phyloP scores from a whole-genome alignment of 64 coral and sea anemone genomes.

The Dendronephthya gigantea region DNA sequence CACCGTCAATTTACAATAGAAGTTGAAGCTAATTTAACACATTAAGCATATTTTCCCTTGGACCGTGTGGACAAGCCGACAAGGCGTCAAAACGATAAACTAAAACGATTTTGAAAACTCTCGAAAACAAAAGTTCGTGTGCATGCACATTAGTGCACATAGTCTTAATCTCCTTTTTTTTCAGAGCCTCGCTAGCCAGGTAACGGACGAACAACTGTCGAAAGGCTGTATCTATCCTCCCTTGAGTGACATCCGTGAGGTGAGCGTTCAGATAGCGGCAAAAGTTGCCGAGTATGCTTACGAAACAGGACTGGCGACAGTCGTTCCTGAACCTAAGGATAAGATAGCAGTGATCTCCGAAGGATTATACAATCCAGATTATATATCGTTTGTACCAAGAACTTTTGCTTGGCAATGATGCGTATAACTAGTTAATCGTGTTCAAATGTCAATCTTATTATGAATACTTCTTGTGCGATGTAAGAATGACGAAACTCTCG shows the following conservation, averaged over 20 bases:
- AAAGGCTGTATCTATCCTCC: conserved; percentile 82
- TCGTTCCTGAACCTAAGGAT: conserved; percentile 73
- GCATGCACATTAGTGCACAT: no score
- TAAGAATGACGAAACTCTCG: no score
- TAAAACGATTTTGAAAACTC: no score
- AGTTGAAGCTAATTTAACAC: no score
- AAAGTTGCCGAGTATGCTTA: conserved; percentile 59
- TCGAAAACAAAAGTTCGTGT: no score
- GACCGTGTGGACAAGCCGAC: no score
- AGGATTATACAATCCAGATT: conserved; percentile 59
- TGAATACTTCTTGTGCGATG: no score
- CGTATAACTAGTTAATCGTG: neutral
- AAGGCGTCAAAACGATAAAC: no score
- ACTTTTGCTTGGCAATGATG: conserved; percentile 48
- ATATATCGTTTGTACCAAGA: conserved; percentile 73
- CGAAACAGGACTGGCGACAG: conserved; percentile 42
- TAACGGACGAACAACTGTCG: conserved; percentile 50
- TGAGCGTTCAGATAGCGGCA: conserved; percentile 51
- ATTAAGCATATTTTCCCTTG: no score
- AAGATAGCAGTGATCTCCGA: conserved; percentile 52
- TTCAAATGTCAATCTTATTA: no score
- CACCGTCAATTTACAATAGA: no score
- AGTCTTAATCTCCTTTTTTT: neutral
- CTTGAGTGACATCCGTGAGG: conserved; percentile 59
- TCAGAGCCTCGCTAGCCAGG: conserved; percentile 66